Percentiles rank a stretch among this genome's conserved stretches.
Conservation (phyloP, 2,888 invertebrate genomes). For the Zhuqinia jingwanae region DNA sequence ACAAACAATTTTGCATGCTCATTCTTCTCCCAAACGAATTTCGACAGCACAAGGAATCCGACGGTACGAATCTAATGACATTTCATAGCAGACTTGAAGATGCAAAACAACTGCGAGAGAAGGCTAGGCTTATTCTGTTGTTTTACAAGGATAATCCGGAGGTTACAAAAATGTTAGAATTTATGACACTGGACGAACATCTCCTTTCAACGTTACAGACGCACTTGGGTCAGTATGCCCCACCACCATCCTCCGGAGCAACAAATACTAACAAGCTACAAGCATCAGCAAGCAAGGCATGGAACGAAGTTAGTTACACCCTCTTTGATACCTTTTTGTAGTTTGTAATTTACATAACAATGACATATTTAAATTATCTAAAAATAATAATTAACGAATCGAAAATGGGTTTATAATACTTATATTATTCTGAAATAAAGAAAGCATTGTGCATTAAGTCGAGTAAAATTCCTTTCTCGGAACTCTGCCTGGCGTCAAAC, state of each 20-base stretch:
- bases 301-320: conserved; percentile 23
- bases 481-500: too few species aligned
- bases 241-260: not conserved
- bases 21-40: conserved; percentile 52
- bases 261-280: not conserved
- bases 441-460: too few species aligned
- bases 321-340: not conserved
- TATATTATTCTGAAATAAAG: too few species aligned
- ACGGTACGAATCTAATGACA: conserved; percentile 12
- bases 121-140: conserved; percentile 54
- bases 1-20: conserved; percentile 64
- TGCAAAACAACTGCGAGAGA: conserved; percentile 52
- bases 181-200: conserved; percentile 57
- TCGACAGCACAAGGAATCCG: conserved; percentile 30
- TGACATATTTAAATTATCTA: not conserved
- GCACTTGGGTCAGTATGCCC: conserved; percentile 38
- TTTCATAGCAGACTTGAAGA: conserved; percentile 47
- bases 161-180: conserved; percentile 63
- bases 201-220: conserved; percentile 61
- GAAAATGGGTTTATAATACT: too few species aligned
- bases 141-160: conserved; percentile 59
- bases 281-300: not conserved
- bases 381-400: too few species aligned
- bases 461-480: too few species aligned
- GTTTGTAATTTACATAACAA: not conserved